Evolutionary conservation across 1,140 invertebrate species (phyloP).

Genomic region (Trichoplusia ni): DNA sequence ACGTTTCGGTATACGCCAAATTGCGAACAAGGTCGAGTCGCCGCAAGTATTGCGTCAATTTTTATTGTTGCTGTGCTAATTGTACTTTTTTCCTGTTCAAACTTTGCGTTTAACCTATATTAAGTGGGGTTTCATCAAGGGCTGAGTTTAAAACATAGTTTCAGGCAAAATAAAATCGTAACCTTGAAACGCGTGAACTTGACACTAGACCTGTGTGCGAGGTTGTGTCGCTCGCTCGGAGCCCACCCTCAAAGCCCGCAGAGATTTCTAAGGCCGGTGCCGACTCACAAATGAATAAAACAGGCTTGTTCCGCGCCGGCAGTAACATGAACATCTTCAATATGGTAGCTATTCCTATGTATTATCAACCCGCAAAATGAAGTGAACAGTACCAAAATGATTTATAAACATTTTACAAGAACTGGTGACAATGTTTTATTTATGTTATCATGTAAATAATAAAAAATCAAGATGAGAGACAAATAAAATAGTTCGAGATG

Average conservation of each 20-base stretch:
- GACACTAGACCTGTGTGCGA: not conserved
- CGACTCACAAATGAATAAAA: not conserved
- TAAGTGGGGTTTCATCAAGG: too few relatives aligned
- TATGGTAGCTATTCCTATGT: too few relatives aligned
- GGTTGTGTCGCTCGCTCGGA: not conserved
- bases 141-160: too few relatives aligned
- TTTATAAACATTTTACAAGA: not conserved
- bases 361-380: too few relatives aligned
- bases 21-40: too few relatives aligned
- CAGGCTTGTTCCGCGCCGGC: not conserved
- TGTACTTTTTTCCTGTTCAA: too few relatives aligned
- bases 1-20: too few relatives aligned
- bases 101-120: too few relatives aligned
- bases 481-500: conserved; percentile 40
- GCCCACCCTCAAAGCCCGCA: not conserved
- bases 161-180: not conserved
- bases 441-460: not conserved
- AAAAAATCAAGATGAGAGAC: not conserved
- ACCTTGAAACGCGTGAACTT: not conserved
- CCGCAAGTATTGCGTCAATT: too few relatives aligned
- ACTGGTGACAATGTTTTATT: not conserved
- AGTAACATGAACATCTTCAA: not conserved
- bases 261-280: not conserved
- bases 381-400: not conserved
- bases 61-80: too few relatives aligned